Percentiles rank a stretch among this genome's conserved stretches.
These are phyloP conservation scores for Anoplophora glabripennis DNA, from an alignment of 1,140 invertebrate species.

Conservation along the genomic window DNA sequence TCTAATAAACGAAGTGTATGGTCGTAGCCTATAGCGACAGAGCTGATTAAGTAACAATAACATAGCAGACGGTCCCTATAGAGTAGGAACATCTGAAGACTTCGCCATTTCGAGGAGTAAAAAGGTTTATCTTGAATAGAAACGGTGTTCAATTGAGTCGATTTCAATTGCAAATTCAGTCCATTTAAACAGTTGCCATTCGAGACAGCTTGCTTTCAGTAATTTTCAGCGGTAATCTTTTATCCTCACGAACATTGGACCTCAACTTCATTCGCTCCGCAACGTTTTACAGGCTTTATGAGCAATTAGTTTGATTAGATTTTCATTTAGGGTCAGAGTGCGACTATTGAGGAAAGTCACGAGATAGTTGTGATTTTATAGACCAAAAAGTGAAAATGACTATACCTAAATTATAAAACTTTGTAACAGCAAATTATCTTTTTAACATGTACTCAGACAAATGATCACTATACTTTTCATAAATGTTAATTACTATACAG, in stretches of 20 bases:
- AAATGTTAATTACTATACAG: no score
- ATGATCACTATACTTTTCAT: no score
- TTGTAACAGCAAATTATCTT: no score
- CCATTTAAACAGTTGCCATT: constrained; percentile 26
- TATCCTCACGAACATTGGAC: constrained; percentile 8
- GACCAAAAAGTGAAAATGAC: no score
- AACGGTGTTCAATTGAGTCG: constrained; percentile 30
- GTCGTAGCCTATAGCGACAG: no score
- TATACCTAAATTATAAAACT: no score
- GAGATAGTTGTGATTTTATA: background rate
- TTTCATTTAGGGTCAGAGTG: background rate
- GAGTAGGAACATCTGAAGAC: no score
- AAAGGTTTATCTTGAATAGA: constrained; percentile 29
- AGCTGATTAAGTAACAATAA: no score
- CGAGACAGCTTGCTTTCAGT: constrained; percentile 17
- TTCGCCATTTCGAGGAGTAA: background rate
- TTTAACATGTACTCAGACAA: no score
- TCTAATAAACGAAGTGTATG: no score
- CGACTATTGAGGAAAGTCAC: background rate
- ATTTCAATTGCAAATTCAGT: constrained; percentile 30
- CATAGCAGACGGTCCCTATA: no score
- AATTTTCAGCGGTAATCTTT: constrained; percentile 18
- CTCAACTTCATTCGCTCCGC: background rate
- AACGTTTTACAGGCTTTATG: background rate
- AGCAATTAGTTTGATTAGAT: constrained; percentile 7